phyloP scores from a whole-genome alignment of 2,113 vertebrate species.

The Prietella phreatophila region DNA sequence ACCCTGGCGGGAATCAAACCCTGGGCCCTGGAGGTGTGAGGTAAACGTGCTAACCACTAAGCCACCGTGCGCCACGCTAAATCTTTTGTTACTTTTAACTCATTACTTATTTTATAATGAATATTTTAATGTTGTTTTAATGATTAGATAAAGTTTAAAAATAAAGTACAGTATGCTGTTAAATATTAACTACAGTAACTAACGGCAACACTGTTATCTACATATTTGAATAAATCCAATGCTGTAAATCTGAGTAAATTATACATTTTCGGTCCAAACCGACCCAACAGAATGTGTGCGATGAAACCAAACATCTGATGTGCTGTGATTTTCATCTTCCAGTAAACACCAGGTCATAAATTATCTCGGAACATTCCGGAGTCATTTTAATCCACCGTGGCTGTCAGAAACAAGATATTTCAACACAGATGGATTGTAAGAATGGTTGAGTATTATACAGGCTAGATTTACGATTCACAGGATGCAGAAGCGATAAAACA shows the following conservation, averaged over 20 bases:
- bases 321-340: background rate
- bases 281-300: background rate
- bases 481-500: background rate
- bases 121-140: background rate
- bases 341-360: background rate
- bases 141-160: background rate
- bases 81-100: background rate
- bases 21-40: no score
- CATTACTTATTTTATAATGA: background rate
- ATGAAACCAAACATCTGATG: background rate
- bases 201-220: background rate
- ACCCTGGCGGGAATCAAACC: no score
- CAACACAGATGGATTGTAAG: background rate
- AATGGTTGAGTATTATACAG: background rate
- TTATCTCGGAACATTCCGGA: background rate
- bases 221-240: background rate
- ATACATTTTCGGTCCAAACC: no score
- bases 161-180: background rate
- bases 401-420: background rate
- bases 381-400: background rate
- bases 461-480: background rate
- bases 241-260: background rate
- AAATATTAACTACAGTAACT: background rate
- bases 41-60: no score
- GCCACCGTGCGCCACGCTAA: no score